Evolutionary conservation across 2,888 invertebrate species (phyloP), one percentile per base, ranked within the genome.

Genomic region (Bombyx huttoni): DNA sequence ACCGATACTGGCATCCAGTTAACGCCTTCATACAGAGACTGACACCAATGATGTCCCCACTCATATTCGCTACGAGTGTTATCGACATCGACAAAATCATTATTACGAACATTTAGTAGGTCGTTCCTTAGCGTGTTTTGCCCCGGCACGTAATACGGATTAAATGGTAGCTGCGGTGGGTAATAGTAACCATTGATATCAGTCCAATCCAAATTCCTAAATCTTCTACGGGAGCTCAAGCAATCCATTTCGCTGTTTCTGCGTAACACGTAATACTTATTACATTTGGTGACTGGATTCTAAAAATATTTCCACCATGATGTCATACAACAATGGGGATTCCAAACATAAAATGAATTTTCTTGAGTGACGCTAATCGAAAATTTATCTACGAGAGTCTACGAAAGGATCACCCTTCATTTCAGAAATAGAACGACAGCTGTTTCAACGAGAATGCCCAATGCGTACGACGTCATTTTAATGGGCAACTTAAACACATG

Each of bases 351-450:
- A 3, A 40, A 40, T 7, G 48, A 49, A 47, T 34, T 34, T 34
- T 34, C 47, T 51, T 14, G 34, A 47, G 49, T 34, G n/a, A 49
- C 49, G 34, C 34, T 34, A 34, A 12, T 9, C 34, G 34, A 9
- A 49, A 34, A 49, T 49, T 34, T 34, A 34, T 24, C 8, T 48
- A 13, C 12, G 24, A 14, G 12, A 13, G 34, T 13, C 34, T 40
- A 24, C 40, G 13, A 40, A 13, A 49, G 40, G 34, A 40, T 40
- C 73, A 72, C 77, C 77, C 78, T 71, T 70, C 71, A 67, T 67
- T 69, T 75, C 79, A 69, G 75, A 86, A 85, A 85, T 85, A 83
- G 78, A 75, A 68, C 68, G 79, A 81, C 86, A 87, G 84, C 84
- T 85, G 84, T 78, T 77, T 67, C 66, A 64, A 63, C 61, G 65